Evolutionary conservation across 1,140 invertebrate genomes (phyloP), one percentile per base, ranked within the genome.

Genomic region (Cydia fagiglandana): DNA sequence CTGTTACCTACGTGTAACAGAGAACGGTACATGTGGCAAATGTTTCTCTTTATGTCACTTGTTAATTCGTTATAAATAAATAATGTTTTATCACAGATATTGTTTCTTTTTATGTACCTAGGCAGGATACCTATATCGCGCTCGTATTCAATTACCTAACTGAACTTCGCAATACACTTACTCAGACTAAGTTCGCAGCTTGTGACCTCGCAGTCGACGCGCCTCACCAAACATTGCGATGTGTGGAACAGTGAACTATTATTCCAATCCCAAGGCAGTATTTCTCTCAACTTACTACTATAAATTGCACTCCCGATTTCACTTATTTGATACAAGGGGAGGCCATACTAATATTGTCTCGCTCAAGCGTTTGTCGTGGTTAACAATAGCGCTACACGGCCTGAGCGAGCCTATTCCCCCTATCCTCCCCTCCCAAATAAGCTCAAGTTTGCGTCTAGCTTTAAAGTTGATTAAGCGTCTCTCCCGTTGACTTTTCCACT

Each of bases 401-500:
- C 15, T 15, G n/a, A 56, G 15, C 4, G 15, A 20, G n/a, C 53
- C 53, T 56, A 56, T 73, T 76, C 78, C 50, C 64, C 76, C 75
- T 17, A 50, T 73, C 66, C 28, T 5, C 61, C 76, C 15, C 77
- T 24, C 56, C 61, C n/a, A 77, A 41, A 41, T 70, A 76, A 47
- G 68, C 13, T 47, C 47, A 82, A 85, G 80, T 85, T 87, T 81
- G 73, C 79, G 77, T 81, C 82, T 82, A 82, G 79, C 82, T 86
- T 87, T 85, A 84, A 84, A 87, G 82, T 86, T 86, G 86, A 87
- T 87, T 87, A 87, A 86, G 80, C 79, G 77, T 82, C 78, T 74
- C 79, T 75, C 56, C 74, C 61, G 41, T 61, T 38, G 15, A 75
- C 76, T 79, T 73, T 74, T 56, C 20, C 38, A 34, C 73, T 76